Base-by-base conservation (phyloP, 37 sponge, comb jelly and placozoan genomes). In the Axinella damicornis region DNA sequence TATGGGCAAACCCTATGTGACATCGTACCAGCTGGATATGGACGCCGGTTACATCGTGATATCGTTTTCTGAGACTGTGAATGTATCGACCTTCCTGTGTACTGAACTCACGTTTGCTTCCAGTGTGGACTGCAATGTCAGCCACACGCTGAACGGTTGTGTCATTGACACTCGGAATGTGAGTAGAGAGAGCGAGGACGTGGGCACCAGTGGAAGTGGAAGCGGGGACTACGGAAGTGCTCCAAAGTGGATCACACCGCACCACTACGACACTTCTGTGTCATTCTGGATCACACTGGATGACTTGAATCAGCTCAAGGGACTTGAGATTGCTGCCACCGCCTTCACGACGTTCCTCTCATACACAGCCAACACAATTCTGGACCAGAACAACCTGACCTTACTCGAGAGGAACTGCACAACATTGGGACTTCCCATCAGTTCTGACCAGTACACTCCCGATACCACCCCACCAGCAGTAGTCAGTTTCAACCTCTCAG, bases 271-370 rank as follows among this genome's bases (percentile, higher is more conserved):
- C 18, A 85, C 83, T 37, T 33, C 60, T 31, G 71, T 91, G 15
- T 60, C 89, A 21, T 83, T 96, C 61, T 72, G 38, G 19, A 37
- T 96, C 0, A 67, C 81, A 36, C 88, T 91, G 2, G 40, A 67
- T 36, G 97, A 96, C 62, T 57, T 93, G 69, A 96, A 96, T 83
- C 74, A 58, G 13, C 63, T 96, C 57, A 96, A 96, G 70, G 89
- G 76, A 27, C 65, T 86, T 57, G 79, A 78, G 24, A 96, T 96
- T 38, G 97, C 92, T 34, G 40, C 33, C 16, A n/a, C 41, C 1
- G 18, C 57, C 34, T 52, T 55, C 18, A 88, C 91, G 0, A 82
- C 90, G 15, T 96, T 76, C 57, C 81, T 96, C 18, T 79, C 89
- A 0, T 85, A 85, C 53, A 83, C 76, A 31, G 65, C 60, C 30